A percentile compares a stretch with the other conserved stretches of the same genome.
These are phyloP conservation scores for Arctia plantaginis DNA, from an alignment of 2,888 invertebrate species.

Conservation along the genomic window DNA sequence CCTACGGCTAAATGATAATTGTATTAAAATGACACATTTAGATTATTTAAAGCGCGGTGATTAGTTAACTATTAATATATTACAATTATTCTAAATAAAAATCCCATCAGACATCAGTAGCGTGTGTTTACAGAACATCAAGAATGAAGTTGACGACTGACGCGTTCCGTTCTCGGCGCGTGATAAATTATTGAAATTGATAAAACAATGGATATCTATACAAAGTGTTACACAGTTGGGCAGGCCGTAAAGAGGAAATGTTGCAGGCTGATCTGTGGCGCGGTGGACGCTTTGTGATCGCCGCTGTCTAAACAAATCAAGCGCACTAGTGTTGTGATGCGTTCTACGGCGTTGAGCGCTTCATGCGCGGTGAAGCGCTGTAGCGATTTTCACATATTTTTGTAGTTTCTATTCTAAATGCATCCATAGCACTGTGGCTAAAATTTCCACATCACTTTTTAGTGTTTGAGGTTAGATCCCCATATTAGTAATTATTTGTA, in stretches of 20 bases:
- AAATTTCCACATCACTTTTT: not conserved
- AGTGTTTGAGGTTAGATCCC: not conserved
- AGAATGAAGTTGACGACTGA: constrained; percentile 64
- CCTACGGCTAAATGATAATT: not conserved
- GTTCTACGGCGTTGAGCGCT: constrained; percentile 43
- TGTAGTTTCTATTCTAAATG: not conserved
- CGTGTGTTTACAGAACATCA: constrained; percentile 22
- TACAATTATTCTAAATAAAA: constrained; percentile 29
- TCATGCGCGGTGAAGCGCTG: constrained; percentile 50
- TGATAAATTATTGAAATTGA: constrained; percentile 86
- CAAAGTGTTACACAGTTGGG: constrained; percentile 83
- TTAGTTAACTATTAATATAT: not conserved
- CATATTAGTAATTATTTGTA: not conserved
- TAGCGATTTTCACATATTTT: constrained; percentile 2
- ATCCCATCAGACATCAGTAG: constrained; percentile 39
- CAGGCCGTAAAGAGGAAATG: constrained; percentile 81
- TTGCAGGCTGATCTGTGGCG: constrained; percentile 71
- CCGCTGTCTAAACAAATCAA: constrained; percentile 82
- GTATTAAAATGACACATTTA: not conserved
- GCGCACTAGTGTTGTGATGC: constrained; percentile 56
- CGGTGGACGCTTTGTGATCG: constrained; percentile 73
- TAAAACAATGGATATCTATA: constrained; percentile 83
- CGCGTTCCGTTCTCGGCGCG: constrained; percentile 74
- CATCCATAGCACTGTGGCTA: not conserved
- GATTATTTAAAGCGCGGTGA: not conserved